These are phyloP conservation scores for Hiodon tergisus DNA, from an alignment of 2,113 vertebrate species.

Conservation along the genomic window DNA sequence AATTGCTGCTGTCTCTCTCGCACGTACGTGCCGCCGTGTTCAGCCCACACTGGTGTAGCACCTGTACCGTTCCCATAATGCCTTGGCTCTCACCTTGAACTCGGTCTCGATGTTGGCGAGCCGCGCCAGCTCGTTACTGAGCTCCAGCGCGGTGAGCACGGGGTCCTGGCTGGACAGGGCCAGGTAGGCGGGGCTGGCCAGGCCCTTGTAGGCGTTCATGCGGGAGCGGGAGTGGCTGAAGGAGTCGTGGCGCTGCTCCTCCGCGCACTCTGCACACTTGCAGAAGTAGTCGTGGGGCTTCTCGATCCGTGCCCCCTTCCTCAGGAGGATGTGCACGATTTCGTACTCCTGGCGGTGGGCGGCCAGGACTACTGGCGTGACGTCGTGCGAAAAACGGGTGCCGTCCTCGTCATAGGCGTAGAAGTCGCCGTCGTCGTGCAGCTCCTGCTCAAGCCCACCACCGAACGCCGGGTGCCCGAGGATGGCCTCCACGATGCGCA, in stretches of 20 bases:
- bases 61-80: neutral
- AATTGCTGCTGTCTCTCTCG: too few relatives aligned
- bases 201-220: slow-evolving; percentile 81
- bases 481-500: slow-evolving; percentile 84
- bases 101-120: slow-evolving; percentile 85
- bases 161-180: slow-evolving; percentile 81
- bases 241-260: slow-evolving; percentile 74
- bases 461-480: slow-evolving; percentile 77
- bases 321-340: slow-evolving; percentile 81
- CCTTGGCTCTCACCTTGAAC: slow-evolving; percentile 70
- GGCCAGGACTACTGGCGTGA: slow-evolving; percentile 87
- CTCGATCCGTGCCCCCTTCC: slow-evolving; percentile 78
- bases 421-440: slow-evolving; percentile 73
- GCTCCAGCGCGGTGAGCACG: slow-evolving; percentile 51
- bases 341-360: slow-evolving; percentile 96
- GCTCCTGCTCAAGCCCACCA: slow-evolving; percentile 65
- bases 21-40: too few relatives aligned
- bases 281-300: slow-evolving; percentile 83
- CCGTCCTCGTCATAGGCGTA: slow-evolving; percentile 84
- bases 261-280: slow-evolving; percentile 72
- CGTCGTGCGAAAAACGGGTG: slow-evolving; percentile 91
- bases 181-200: slow-evolving; percentile 80
- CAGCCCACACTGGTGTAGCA: neutral
- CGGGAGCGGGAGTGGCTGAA: slow-evolving; percentile 80
- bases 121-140: slow-evolving; percentile 80